Evolutionary conservation across 2,797 vertebrate genomes (phyloP), one percentile per base, ranked within the genome.

Genomic region (Manis javanica): DNA sequence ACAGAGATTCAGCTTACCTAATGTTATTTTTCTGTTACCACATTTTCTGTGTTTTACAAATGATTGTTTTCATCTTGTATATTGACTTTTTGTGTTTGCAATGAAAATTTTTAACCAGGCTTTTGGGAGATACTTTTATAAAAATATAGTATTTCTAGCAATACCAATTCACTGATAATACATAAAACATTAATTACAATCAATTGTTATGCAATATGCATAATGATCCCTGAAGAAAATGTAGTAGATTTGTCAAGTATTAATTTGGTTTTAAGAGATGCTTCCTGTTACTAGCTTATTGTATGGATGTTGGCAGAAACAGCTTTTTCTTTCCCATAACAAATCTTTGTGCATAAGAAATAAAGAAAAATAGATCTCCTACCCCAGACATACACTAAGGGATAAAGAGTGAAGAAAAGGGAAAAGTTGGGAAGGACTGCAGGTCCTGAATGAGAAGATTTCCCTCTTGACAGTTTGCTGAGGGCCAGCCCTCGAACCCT

Each of bases 151-250:
- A 75, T 89, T 87, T 75, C 14, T 53, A 69, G 21, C 37, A 72
- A 69, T 91, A 83, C 57, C 66, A 77, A 94, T 51, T 74, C 69
- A 49, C 39, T 93, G 39, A 68, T 85, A 77, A 87, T 68, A 37
- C 12, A 90, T 81, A 74, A 88, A 84, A 61, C 19, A 83, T 87
- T 31, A 91, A 61, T 81, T 92, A 46, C 0, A 81, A 68, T 85
- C 39, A 79, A 84, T 75, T 68, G 59, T 68, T 61, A 51, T 34
- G 2, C 29, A 87, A 59, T 21, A 24, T 29, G 4, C 3, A 61
- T 81, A 93, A 85, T 69, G 42, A 96, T 39, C 34, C 21, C 15
- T 82, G 61, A 96, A 84, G 72, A 72, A 95, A 95, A 78, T 90
- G 13, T 34, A 46, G 21, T 74, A 84, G 42, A 57, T 95, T 64